phyloP scores from a whole-genome alignment of 2,113 vertebrate genomes.

The Coptodon rendalli region DNA sequence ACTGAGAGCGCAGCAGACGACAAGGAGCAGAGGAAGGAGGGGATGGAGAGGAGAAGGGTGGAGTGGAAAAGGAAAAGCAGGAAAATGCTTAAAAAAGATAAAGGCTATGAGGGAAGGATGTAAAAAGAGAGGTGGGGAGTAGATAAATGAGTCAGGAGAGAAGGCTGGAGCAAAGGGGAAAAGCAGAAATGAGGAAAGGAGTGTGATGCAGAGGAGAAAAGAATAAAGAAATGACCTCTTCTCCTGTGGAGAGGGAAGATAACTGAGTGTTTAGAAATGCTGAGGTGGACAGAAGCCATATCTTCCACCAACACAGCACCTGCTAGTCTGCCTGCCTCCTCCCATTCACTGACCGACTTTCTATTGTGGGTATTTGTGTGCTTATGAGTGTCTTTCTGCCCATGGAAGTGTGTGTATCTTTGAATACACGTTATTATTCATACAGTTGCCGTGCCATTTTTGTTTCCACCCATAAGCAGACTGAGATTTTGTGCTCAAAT shows the following conservation, averaged over 20 bases:
- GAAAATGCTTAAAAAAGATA: not conserved
- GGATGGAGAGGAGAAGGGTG: constrained; percentile 7
- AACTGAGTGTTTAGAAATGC: constrained; percentile 61
- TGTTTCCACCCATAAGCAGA: constrained; percentile 5
- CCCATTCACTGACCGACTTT: constrained; percentile 50
- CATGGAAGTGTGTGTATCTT: not conserved
- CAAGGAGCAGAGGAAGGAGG: constrained; percentile 17
- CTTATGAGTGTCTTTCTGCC: not conserved
- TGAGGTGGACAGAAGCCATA: constrained; percentile 71
- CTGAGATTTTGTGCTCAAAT: not conserved
- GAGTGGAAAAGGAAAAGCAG: constrained; percentile 25
- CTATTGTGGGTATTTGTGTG: constrained; percentile 18
- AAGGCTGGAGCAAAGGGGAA: constrained; percentile 8
- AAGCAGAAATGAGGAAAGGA: constrained; percentile 9
- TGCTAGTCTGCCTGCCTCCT: constrained; percentile 42
- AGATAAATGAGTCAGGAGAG: constrained; percentile 49
- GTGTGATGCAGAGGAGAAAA: constrained; percentile 31
- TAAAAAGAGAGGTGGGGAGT: constrained; percentile 27
- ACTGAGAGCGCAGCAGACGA: constrained; percentile 44
- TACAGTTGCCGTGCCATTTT: not conserved
- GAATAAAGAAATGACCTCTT: constrained; percentile 61
- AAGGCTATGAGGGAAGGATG: constrained; percentile 8
- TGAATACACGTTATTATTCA: constrained; percentile 1
- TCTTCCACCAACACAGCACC: constrained; percentile 63
- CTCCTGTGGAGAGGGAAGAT: constrained; percentile 58